phyloP scores from a whole-genome alignment of 2,113 vertebrate genomes.

The Acanthochromis polyacanthus region DNA sequence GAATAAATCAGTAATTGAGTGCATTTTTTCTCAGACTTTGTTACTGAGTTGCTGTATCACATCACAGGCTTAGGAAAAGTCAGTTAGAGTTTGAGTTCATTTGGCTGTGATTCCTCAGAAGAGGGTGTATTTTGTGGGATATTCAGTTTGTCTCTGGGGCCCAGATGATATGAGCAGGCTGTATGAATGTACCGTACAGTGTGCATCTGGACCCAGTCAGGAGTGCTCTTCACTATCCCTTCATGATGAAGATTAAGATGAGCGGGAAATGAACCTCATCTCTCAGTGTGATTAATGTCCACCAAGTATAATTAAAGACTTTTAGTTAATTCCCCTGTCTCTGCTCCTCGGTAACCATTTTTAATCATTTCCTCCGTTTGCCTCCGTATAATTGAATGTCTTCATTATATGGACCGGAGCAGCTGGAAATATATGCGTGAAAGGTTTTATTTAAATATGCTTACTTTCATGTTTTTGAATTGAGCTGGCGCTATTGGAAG shows the following conservation, averaged over 20 bases:
- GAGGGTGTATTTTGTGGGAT: conserved; percentile 13
- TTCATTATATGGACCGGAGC: conserved; percentile 54
- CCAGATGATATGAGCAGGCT: neutral
- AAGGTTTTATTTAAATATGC: conserved; percentile 50
- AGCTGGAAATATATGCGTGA: conserved; percentile 26
- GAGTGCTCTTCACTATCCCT: conserved; percentile 48
- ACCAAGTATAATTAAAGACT: conserved; percentile 86
- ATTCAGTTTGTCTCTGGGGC: conserved; percentile 22
- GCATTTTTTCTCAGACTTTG: neutral
- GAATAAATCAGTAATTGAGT: neutral
- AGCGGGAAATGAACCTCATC: conserved; percentile 83
- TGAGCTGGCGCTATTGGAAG: neutral
- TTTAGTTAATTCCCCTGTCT: conserved; percentile 86
- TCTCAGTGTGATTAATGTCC: conserved; percentile 83
- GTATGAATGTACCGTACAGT: conserved; percentile 7
- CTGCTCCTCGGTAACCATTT: conserved; percentile 75
- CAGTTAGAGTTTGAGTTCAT: neutral
- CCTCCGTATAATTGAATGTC: conserved; percentile 77
- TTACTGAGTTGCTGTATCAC: neutral
- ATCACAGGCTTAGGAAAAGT: neutral
- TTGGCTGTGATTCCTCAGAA: neutral
- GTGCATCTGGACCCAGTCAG: conserved; percentile 41
- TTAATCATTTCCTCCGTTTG: conserved; percentile 80
- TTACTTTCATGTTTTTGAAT: conserved; percentile 27
- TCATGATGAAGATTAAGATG: conserved; percentile 84